These are phyloP conservation scores for Nannoperca australis DNA, from an alignment of 2,797 vertebrate species.

Conservation along the genomic window DNA sequence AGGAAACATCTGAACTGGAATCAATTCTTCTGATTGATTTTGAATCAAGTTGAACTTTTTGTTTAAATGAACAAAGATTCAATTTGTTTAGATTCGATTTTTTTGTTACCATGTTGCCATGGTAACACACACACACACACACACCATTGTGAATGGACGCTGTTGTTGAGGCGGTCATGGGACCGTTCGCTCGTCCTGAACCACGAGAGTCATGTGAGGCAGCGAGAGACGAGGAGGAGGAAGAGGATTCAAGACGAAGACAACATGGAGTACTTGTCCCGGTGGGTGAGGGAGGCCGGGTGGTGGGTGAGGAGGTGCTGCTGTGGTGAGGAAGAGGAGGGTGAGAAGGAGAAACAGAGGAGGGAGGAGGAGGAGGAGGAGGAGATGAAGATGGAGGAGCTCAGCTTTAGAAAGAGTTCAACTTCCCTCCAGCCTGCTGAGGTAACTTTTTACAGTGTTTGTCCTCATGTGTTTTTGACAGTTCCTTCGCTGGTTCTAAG, in stretches of 20 bases:
- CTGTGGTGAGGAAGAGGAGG: constrained; percentile 69
- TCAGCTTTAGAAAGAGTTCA: constrained; percentile 57
- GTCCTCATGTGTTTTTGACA: too few relatives aligned
- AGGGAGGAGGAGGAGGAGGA: constrained; percentile 38
- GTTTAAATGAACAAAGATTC: too few relatives aligned
- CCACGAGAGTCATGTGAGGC: constrained; percentile 85
- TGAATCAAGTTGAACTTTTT: too few relatives aligned
- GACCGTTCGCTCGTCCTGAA: constrained; percentile 78
- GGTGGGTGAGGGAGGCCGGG: constrained; percentile 75
- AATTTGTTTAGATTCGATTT: too few relatives aligned
- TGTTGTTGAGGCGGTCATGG: constrained; percentile 80
- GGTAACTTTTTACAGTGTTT: constrained; percentile 56
- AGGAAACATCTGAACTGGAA: too few relatives aligned
- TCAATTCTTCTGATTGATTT: too few relatives aligned
- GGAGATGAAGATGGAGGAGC: constrained; percentile 48
- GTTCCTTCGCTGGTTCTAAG: too few relatives aligned
- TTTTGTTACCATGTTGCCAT: too few relatives aligned
- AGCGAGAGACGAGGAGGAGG: constrained; percentile 11
- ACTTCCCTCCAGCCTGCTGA: constrained; percentile 65
- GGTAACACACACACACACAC: not conserved
- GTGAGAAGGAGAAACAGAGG: constrained; percentile 3
- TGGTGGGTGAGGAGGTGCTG: constrained; percentile 75
- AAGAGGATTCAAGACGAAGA: constrained; percentile 37
- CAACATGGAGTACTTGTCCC: constrained; percentile 84
- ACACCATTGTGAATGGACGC: constrained; percentile 33